phyloP scores from a whole-genome alignment of 2,888 invertebrate genomes.

The Brassicogethes aeneus region DNA sequence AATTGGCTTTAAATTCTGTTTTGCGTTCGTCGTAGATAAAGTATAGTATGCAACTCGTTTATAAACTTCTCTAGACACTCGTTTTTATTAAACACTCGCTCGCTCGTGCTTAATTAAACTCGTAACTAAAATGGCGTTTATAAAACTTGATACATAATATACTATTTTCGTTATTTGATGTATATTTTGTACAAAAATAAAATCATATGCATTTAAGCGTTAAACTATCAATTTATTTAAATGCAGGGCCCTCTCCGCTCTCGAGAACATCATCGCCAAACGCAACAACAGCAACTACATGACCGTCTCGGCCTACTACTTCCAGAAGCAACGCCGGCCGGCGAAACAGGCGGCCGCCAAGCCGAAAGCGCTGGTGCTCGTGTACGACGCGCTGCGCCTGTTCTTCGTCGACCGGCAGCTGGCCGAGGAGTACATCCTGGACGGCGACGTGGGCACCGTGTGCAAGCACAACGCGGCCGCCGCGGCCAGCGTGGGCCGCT shows the following conservation, averaged over 20 bases:
- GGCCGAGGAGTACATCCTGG: slow-evolving; percentile 72
- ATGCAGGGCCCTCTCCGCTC: slow-evolving; percentile 67
- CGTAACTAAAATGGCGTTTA: too few species aligned
- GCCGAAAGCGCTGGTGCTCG: slow-evolving; percentile 52
- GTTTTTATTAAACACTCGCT: too few species aligned
- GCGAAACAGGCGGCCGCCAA: slow-evolving; percentile 34
- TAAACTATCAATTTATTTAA: too few species aligned
- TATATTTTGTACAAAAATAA: too few species aligned
- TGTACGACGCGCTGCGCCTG: slow-evolving; percentile 66
- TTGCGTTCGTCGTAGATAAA: too few species aligned
- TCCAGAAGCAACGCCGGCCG: slow-evolving; percentile 43
- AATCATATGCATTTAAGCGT: too few species aligned
- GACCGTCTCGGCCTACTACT: slow-evolving; percentile 66
- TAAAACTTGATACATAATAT: too few species aligned
- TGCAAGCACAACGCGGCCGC: slow-evolving; percentile 73
- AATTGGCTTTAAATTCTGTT: too few species aligned
- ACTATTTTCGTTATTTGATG: too few species aligned
- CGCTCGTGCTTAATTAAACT: too few species aligned
- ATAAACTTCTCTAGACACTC: too few species aligned
- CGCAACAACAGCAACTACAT: slow-evolving; percentile 32
- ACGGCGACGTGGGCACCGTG: slow-evolving; percentile 53
- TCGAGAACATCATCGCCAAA: slow-evolving; percentile 43
- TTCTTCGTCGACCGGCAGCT: slow-evolving; percentile 73
- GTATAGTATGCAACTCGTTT: too few species aligned
- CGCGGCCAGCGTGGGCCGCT: slow-evolving; percentile 62